Base-by-base conservation (phyloP, 2,888 invertebrate genomes). In the Drosophila cognata region DNA sequence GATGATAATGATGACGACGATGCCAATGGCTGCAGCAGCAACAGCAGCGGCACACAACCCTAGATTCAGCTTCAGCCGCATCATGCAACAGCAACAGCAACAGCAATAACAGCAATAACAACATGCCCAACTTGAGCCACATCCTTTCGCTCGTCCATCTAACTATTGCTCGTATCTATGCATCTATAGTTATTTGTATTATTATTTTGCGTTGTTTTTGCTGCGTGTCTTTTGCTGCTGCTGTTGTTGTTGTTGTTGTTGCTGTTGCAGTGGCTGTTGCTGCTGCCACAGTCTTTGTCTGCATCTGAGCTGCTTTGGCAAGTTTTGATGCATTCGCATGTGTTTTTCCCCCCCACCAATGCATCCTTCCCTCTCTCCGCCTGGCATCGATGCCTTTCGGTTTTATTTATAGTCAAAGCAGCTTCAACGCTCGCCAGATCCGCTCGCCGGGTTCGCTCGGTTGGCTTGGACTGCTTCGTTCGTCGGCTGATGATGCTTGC, bases 151-250 rank as follows among this genome's bases (percentile, higher is more conserved):
- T 85, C 77, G 77, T 85, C 70, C 86, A 88, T 86, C 85, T 88
- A 90, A 88, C 85, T 89, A 88, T 85, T 81, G 81, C 74, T 74
- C 75, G 67, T 89, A 86, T 86, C 90, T 90, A 85, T 85, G 85
- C 85, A 85, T 86, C 90, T 88, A 86, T 86, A 90, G 88, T 86
- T 86, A 86, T 86, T 86, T 86, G 85, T 86, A 86, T 86, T 86
- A 89, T 85, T 85, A 90, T 86, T 86, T 88, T 89, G 66, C 87
- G 65, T 88, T 86, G 87, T 67, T 71, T 80, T 69, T 73, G 70
- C 68, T 74, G 81, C 64, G 52, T 76, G 81, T 67, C 60, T 56
- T 57, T 57, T 55, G 55, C 56, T 29, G 64, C 28, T 38, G 16
- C 11, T 52, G 74, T 41, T 21, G 51, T 52, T 48, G 50, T 13